Percentiles rank a stretch among this genome's conserved stretches.
phyloP scores from a whole-genome alignment of 2,888 invertebrate species.

The Caenorhabditis imperialis region DNA sequence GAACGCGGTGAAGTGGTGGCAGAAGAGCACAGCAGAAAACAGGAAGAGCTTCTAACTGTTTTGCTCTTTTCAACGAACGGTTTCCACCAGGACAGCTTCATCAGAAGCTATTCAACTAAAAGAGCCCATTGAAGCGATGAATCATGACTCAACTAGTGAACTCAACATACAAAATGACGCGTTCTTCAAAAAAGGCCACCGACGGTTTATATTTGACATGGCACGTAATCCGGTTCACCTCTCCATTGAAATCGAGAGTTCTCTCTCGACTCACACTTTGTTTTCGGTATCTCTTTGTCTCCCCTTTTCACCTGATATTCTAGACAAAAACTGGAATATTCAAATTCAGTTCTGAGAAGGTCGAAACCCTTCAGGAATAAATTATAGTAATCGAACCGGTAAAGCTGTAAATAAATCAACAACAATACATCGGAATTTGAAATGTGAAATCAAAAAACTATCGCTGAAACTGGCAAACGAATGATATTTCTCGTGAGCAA shows the following conservation, averaged over 20 bases:
- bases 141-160: too few relatives aligned
- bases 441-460: background rate
- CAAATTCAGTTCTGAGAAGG: too few relatives aligned
- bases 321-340: constrained; percentile 22
- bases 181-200: constrained; percentile 24
- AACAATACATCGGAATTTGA: constrained; percentile 10
- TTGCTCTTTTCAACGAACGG: too few relatives aligned
- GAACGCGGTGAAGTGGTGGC: constrained; percentile 28
- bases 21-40: constrained; percentile 24
- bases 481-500: too few relatives aligned
- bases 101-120: too few relatives aligned
- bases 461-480: too few relatives aligned
- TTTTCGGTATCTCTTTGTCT: constrained; percentile 17
- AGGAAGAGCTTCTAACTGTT: background rate
- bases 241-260: constrained; percentile 33
- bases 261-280: constrained; percentile 7
- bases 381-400: too few relatives aligned
- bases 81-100: too few relatives aligned
- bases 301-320: background rate
- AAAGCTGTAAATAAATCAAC: constrained; percentile 9
- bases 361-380: too few relatives aligned
- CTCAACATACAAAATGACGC: constrained; percentile 9
- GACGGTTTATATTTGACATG: constrained; percentile 52
- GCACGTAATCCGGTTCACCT: constrained; percentile 51
- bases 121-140: too few relatives aligned